These are phyloP conservation scores for Aspidoscelis tigris DNA, from an alignment of 2,113 vertebrate species.

Conservation along the genomic window DNA sequence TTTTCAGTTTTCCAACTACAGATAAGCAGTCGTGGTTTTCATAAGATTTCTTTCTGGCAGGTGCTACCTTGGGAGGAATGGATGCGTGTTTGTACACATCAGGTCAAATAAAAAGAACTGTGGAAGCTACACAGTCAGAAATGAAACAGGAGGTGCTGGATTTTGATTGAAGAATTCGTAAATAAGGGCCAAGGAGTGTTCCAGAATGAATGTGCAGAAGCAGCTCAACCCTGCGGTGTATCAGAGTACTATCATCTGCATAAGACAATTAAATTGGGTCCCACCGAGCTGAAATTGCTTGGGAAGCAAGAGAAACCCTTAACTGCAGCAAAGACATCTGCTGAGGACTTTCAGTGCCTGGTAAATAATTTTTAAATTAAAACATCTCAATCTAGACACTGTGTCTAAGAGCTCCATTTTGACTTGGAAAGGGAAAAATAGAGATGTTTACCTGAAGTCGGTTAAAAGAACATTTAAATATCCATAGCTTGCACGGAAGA, in stretches of 20 bases:
- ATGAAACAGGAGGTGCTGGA: neutral
- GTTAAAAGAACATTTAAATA: neutral
- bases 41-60: slow-evolving; percentile 11
- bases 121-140: slow-evolving; percentile 15
- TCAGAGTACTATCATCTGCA: slow-evolving; percentile 51
- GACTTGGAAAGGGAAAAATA: neutral
- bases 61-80: slow-evolving; percentile 2
- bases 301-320: slow-evolving; percentile 42
- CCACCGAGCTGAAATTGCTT: slow-evolving; percentile 48
- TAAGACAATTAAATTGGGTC: slow-evolving; percentile 43
- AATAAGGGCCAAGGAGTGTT: slow-evolving; percentile 46
- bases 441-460: neutral
- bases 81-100: neutral
- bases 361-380: slow-evolving; percentile 57
- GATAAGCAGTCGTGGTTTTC: neutral
- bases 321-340: slow-evolving; percentile 58
- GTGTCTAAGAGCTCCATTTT: neutral
- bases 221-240: slow-evolving; percentile 53
- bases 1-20: neutral
- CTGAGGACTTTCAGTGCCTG: slow-evolving; percentile 41
- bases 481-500: neutral
- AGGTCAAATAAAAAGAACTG: neutral
- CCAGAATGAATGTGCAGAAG: slow-evolving; percentile 55
- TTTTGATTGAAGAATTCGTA: slow-evolving; percentile 29
- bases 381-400: slow-evolving; percentile 14